Percentiles rank a stretch among this genome's conserved stretches.
Conservation (phyloP, 2,888 invertebrate genomes). For the Glaucopsyche alexis region DNA sequence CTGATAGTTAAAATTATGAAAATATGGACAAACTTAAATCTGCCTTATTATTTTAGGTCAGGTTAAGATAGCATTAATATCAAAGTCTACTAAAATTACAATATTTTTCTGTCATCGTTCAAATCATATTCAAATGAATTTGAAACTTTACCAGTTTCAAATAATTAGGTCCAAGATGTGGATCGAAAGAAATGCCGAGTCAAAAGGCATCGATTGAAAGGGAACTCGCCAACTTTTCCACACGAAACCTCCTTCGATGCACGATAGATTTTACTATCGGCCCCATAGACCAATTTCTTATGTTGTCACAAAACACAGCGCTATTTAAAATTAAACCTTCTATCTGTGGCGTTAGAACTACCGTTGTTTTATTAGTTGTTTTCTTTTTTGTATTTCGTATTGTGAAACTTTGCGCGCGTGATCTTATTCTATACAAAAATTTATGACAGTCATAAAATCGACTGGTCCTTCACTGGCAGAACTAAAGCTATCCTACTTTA, state of each 20-base stretch:
- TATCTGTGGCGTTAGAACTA: slow-evolving; percentile 36
- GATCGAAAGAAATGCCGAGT: slow-evolving; percentile 51
- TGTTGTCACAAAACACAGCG: slow-evolving; percentile 27
- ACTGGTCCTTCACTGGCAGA: neutral
- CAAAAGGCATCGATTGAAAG: slow-evolving; percentile 68
- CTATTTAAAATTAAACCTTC: slow-evolving; percentile 46
- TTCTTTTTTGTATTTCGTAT: slow-evolving; percentile 1
- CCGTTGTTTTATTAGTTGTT: neutral
- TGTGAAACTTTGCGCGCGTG: slow-evolving; percentile 42
- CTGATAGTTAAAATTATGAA: too few relatives aligned
- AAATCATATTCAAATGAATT: neutral
- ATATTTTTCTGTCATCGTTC: neutral
- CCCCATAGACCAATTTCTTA: slow-evolving; percentile 42
- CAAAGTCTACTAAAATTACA: neutral
- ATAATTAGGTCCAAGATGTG: slow-evolving; percentile 61
- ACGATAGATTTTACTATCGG: slow-evolving; percentile 73
- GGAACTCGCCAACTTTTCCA: slow-evolving; percentile 61
- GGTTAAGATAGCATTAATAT: too few relatives aligned
- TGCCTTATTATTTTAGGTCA: too few relatives aligned
- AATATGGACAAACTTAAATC: too few relatives aligned
- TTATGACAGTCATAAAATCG: slow-evolving; percentile 75
- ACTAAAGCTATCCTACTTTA: slow-evolving; percentile 58
- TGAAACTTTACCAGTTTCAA: slow-evolving; percentile 43
- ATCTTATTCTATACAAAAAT: slow-evolving; percentile 61
- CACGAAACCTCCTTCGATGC: slow-evolving; percentile 65